These are phyloP conservation scores for Thamnophis elegans DNA, from an alignment of 2,797 vertebrate genomes.

Conservation along the genomic window DNA sequence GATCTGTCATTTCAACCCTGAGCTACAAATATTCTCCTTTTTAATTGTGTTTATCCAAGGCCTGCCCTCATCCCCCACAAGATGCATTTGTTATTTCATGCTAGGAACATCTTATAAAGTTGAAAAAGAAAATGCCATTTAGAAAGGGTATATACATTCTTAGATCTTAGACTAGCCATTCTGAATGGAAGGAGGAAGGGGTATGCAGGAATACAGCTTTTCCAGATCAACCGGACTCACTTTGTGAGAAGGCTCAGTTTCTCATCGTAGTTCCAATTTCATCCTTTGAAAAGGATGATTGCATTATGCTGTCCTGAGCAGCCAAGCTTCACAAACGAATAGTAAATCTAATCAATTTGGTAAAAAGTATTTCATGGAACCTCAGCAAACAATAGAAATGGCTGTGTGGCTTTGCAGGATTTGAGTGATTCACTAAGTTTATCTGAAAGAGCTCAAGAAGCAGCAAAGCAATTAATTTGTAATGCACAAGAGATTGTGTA, in stretches of 20 bases:
- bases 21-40: slow-evolving; percentile 12
- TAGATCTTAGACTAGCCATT: slow-evolving; percentile 13
- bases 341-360: slow-evolving; percentile 74
- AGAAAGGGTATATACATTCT: neutral
- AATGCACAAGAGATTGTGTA: slow-evolving; percentile 30
- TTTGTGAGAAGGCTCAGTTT: neutral
- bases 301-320: slow-evolving; percentile 59
- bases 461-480: slow-evolving; percentile 49
- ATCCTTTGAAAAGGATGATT: slow-evolving; percentile 59
- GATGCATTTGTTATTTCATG: slow-evolving; percentile 26
- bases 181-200: slow-evolving; percentile 21
- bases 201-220: neutral
- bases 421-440: slow-evolving; percentile 63
- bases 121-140: slow-evolving; percentile 21
- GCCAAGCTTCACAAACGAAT: slow-evolving; percentile 67
- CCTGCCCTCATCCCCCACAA: slow-evolving; percentile 26
- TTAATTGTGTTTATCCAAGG: slow-evolving; percentile 26
- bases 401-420: slow-evolving; percentile 62
- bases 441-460: slow-evolving; percentile 58
- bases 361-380: slow-evolving; percentile 58
- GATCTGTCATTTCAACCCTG: neutral
- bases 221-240: neutral
- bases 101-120: slow-evolving; percentile 23
- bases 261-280: slow-evolving; percentile 49
- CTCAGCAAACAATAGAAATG: slow-evolving; percentile 61